These are phyloP conservation scores for Radopholus similis DNA, from an alignment of 1,140 invertebrate species.

Conservation along the genomic window DNA sequence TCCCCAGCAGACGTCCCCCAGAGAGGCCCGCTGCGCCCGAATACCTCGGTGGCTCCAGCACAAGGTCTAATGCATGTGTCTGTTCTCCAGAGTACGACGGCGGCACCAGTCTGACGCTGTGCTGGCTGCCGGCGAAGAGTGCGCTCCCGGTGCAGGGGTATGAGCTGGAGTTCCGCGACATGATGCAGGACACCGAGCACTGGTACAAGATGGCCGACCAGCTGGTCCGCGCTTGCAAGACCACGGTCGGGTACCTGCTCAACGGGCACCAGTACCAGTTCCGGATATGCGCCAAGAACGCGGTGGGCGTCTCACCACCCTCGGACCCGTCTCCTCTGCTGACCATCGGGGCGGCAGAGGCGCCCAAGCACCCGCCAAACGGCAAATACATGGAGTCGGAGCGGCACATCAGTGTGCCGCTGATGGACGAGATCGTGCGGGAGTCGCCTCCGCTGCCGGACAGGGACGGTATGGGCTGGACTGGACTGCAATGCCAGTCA, in stretches of 20 bases:
- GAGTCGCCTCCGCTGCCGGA: slow-evolving; percentile 58
- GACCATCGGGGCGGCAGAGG: slow-evolving; percentile 44
- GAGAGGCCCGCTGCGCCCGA: slow-evolving; percentile 49
- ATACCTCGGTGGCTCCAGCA: slow-evolving; percentile 30
- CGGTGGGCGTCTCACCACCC: slow-evolving; percentile 50
- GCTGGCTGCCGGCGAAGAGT: slow-evolving; percentile 58
- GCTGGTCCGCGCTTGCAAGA: slow-evolving; percentile 54
- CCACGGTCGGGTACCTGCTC: slow-evolving; percentile 48
- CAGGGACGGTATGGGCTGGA: slow-evolving; percentile 34
- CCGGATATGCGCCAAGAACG: slow-evolving; percentile 56
- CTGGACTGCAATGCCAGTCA: neutral
- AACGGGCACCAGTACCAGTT: slow-evolving; percentile 58
- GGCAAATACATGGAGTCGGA: slow-evolving; percentile 57
- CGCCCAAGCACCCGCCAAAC: slow-evolving; percentile 31
- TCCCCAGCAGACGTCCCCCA: slow-evolving; percentile 26
- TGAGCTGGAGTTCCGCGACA: slow-evolving; percentile 58
- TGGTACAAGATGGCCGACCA: slow-evolving; percentile 59
- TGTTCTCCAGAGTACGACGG: slow-evolving; percentile 43
- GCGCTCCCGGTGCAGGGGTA: slow-evolving; percentile 55
- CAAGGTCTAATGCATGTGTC: neutral
- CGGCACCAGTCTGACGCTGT: slow-evolving; percentile 52
- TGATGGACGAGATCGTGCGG: slow-evolving; percentile 56
- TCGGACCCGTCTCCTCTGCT: slow-evolving; percentile 54
- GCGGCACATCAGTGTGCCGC: slow-evolving; percentile 47
- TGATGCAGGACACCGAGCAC: slow-evolving; percentile 49